These are phyloP conservation scores for Drosophila nr. fundita DNA, from an alignment of 2,888 invertebrate species.

Conservation along the genomic window DNA sequence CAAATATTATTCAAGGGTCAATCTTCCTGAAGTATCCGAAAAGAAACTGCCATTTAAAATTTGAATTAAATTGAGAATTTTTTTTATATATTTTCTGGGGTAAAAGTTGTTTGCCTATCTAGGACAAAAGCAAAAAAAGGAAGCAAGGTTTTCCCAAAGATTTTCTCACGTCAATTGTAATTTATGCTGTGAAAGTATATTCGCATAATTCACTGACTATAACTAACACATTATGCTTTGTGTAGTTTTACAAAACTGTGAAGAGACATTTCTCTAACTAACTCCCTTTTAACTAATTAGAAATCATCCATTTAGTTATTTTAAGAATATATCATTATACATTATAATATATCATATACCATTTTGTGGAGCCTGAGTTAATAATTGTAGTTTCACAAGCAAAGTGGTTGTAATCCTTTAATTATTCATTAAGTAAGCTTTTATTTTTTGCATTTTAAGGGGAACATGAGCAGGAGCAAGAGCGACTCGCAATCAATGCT, in stretches of 20 bases:
- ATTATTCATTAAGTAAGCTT: constrained; percentile 13
- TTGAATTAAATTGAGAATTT: constrained; percentile 21
- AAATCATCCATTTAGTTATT: constrained; percentile 34
- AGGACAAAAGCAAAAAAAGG: not conserved
- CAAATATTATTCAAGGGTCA: not conserved
- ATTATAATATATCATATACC: no score
- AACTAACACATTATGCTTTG: not conserved
- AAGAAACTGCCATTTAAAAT: not conserved
- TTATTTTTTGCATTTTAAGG: constrained; percentile 17
- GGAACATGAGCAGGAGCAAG: not conserved
- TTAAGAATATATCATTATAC: constrained; percentile 10
- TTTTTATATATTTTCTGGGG: constrained; percentile 1
- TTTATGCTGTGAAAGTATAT: not conserved
- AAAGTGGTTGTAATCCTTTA: constrained; percentile 39
- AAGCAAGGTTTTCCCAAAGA: constrained; percentile 9
- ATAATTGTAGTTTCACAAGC: constrained; percentile 50
- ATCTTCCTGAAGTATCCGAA: not conserved
- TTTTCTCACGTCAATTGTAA: constrained; percentile 34
- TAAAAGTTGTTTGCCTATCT: constrained; percentile 33
- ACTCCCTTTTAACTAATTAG: constrained; percentile 25
- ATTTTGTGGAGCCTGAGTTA: constrained; percentile 32
- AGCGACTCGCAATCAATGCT: constrained; percentile 3
- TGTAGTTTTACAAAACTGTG: constrained; percentile 8
- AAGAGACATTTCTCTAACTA: constrained; percentile 12
- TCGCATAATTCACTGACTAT: not conserved